Evolutionary conservation across 2,888 invertebrate genomes (phyloP).

Genomic region (Sycophila texana): DNA sequence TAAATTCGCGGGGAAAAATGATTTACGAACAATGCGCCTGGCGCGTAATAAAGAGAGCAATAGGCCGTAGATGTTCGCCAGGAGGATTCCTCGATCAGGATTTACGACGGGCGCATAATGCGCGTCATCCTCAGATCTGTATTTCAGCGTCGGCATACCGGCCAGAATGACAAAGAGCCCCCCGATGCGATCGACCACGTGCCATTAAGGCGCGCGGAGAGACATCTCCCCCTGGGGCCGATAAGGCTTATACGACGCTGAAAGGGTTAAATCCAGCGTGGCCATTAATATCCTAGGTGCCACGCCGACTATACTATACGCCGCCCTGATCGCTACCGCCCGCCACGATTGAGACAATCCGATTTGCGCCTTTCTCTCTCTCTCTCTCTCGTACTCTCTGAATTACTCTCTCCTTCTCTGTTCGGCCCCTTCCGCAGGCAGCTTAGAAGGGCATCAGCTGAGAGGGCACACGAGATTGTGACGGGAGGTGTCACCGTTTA

Average conservation of each 20-base stretch:
- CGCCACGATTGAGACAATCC: not conserved
- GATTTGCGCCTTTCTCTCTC: conserved; percentile 4
- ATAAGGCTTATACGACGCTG: not conserved
- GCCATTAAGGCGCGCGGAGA: not conserved
- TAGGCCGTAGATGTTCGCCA: too few relatives aligned
- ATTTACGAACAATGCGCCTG: too few relatives aligned
- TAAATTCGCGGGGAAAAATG: too few relatives aligned
- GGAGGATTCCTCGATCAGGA: not conserved
- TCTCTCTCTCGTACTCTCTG: conserved; percentile 11
- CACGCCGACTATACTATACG: not conserved
- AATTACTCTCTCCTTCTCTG: not conserved
- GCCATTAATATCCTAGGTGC: not conserved
- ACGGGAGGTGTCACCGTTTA: too few relatives aligned
- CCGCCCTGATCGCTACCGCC: not conserved
- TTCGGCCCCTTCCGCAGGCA: too few relatives aligned
- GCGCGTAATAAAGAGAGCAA: too few relatives aligned
- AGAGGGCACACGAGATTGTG: too few relatives aligned
- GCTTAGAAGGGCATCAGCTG: too few relatives aligned
- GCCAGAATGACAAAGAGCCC: conserved; percentile 11
- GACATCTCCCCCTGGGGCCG: not conserved
- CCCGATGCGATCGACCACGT: not conserved
- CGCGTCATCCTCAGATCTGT: conserved; percentile 13
- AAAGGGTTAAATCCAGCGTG: conserved; percentile 6
- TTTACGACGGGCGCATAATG: not conserved
- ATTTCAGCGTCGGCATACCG: conserved; percentile 2